These are phyloP conservation scores for Papilio machaon DNA, from an alignment of 1,140 invertebrate genomes.

Conservation along the genomic window DNA sequence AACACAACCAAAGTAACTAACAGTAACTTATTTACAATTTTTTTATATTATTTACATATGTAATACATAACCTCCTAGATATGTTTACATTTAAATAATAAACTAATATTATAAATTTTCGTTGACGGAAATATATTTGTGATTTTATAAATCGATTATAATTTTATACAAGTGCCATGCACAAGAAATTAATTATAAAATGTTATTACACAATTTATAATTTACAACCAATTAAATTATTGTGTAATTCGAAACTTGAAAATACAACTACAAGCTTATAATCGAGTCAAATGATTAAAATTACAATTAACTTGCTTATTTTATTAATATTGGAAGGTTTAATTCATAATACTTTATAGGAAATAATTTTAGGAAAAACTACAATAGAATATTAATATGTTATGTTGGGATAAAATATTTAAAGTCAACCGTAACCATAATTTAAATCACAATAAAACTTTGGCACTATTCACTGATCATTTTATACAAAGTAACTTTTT, in stretches of 20 bases:
- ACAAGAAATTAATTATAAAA: constrained; percentile 56
- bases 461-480: constrained; percentile 66
- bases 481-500: constrained; percentile 91
- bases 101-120: constrained; percentile 48
- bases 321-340: not conserved
- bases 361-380: not conserved
- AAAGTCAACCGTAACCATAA: not conserved
- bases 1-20: constrained; percentile 33
- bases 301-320: not conserved
- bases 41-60: constrained; percentile 57
- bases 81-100: constrained; percentile 61
- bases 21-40: constrained; percentile 26
- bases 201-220: constrained; percentile 32
- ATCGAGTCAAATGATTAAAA: not conserved
- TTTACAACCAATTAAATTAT: not conserved
- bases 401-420: too few relatives aligned
- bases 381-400: not conserved
- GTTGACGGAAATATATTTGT: constrained; percentile 38
- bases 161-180: constrained; percentile 65
- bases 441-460: constrained; percentile 43
- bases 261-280: constrained; percentile 3
- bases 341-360: not conserved
- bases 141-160: constrained; percentile 35
- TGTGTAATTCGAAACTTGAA: not conserved
- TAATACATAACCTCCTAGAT: constrained; percentile 50